Evolutionary conservation across 2,888 invertebrate species (phyloP), one percentile per base, ranked within the genome.

Genomic region (Drosophila tanythrix): DNA sequence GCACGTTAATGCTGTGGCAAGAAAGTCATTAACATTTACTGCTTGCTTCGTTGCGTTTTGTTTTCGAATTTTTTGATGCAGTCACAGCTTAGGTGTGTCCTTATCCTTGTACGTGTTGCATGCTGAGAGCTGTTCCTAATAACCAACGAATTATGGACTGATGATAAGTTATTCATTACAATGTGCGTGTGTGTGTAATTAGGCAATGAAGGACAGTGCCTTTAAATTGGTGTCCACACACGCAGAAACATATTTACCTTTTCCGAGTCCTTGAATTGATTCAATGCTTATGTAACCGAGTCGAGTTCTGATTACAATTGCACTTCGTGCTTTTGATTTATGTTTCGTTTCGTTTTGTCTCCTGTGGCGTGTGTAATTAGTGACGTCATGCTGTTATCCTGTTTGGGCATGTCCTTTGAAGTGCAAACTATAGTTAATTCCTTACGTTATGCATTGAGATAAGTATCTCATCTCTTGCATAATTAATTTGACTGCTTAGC

Each of bases 1-100:
- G 61, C 73, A 58, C 33, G 66, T 38, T 70, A 31, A 51, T 40
- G 74, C 38, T 60, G 69, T n/a, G 81, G 58, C 64, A 61, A 21
- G 46, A 46, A 67, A 68, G 71, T 75, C 83, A 81, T 88, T 85
- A 80, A 77, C 77, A 72, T 79, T 88, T 83, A 88, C 70, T 52
- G 69, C 65, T 70, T 69, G 73, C 81, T 73, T 76, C 79, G 80
- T 74, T 76, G 81, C 69, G 79, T 73, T 73, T 78, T 60, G 74
- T 65, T 79, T 75, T 71, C 71, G 25, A 36, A 56, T 64, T 66
- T 76, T 60, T 43, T 50, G 60, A 60, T 52, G 56, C 64, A 51
- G 36, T n/a, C 40, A 21, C 38, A 43, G 33, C 36, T 56, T 29
- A 40, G 36, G 50, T 56, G 10, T 11, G 3, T 40, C 4, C 36